Conservation (phyloP, 1,140 invertebrate species). For the Phortica variegata region DNA sequence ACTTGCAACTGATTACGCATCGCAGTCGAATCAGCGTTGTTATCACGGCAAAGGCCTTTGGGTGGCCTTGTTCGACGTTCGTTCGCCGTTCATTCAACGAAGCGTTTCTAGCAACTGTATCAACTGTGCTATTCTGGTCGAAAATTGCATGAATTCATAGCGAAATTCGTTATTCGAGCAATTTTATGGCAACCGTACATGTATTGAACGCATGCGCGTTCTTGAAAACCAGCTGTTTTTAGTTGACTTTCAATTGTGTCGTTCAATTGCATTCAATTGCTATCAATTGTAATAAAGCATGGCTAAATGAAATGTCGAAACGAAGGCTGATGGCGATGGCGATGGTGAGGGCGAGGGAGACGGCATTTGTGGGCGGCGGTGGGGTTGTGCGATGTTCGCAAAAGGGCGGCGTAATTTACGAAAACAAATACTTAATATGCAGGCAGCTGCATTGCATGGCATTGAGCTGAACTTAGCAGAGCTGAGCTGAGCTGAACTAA, state of each 20-base stretch:
- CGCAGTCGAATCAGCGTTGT: too few species aligned
- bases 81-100: too few species aligned
- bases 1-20: slow-evolving; percentile 34
- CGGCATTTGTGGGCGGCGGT: slow-evolving; percentile 2
- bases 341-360: slow-evolving; percentile 6
- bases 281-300: not conserved
- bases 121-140: slow-evolving; percentile 23
- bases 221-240: not conserved
- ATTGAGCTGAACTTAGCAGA: slow-evolving; percentile 13
- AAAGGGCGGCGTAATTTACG: not conserved
- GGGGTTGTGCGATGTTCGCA: not conserved
- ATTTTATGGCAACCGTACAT: too few species aligned
- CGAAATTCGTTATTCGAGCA: too few species aligned
- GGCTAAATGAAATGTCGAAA: not conserved
- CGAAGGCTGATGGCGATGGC: not conserved
- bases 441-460: too few species aligned
- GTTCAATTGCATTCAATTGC: not conserved
- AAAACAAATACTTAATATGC: not conserved
- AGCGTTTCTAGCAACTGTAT: not conserved
- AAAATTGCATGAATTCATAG: not conserved
- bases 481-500: slow-evolving; percentile 9
- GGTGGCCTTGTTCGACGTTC: too few species aligned
- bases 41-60: too few species aligned
- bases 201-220: slow-evolving; percentile 1
- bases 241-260: not conserved